phyloP scores from a whole-genome alignment of 2,888 invertebrate species.

The Caenorhabditis virilis region DNA sequence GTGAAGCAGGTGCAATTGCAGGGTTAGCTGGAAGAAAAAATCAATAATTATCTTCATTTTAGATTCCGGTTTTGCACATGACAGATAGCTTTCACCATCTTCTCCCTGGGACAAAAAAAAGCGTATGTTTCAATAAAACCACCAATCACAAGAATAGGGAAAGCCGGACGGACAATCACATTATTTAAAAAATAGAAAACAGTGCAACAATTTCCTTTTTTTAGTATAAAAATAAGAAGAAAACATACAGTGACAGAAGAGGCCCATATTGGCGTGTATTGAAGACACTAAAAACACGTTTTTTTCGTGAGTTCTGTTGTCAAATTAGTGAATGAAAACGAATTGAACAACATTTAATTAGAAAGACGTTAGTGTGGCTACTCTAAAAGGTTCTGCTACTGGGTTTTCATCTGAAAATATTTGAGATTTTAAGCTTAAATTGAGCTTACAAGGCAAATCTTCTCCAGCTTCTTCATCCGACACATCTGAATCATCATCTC shows the following conservation, averaged over 20 bases:
- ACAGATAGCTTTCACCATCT: neutral
- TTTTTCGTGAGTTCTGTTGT: no score
- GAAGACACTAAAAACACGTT: slow-evolving; percentile 67
- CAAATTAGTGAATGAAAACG: no score
- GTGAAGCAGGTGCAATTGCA: slow-evolving; percentile 77
- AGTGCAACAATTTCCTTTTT: neutral
- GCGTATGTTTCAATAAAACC: neutral
- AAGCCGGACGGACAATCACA: neutral
- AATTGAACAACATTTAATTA: no score
- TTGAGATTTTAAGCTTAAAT: no score
- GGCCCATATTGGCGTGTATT: slow-evolving; percentile 67
- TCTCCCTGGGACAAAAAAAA: neutral
- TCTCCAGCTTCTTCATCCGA: slow-evolving; percentile 65
- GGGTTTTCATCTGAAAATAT: no score
- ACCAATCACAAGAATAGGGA: neutral
- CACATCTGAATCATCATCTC: slow-evolving; percentile 69
- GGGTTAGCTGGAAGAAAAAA: slow-evolving; percentile 65
- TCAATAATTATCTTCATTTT: neutral
- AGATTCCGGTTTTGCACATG: neutral
- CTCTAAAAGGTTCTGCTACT: no score
- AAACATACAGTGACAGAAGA: slow-evolving; percentile 68
- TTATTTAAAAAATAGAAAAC: neutral
- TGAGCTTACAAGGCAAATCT: slow-evolving; percentile 62
- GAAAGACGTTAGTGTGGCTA: no score
- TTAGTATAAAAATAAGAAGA: no score